Percentiles rank a stretch among this genome's conserved stretches.
Evolutionary conservation across 2,888 invertebrate genomes (phyloP).

Genomic region (Erebia aethiops): DNA sequence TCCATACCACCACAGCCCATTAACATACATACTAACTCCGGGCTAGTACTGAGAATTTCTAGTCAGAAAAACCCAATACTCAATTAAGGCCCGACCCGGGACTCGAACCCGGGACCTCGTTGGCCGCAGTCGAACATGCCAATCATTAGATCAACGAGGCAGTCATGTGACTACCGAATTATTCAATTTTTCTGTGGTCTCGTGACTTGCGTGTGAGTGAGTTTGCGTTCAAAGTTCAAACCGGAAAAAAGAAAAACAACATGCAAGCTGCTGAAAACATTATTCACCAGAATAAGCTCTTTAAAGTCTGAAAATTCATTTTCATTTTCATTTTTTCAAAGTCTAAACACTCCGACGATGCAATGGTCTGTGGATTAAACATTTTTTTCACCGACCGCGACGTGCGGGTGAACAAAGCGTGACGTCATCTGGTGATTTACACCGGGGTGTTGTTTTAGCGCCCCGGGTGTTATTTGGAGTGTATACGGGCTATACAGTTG

Average conservation of each 20-base stretch:
- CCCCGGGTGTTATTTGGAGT: conserved; percentile 13
- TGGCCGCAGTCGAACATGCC: no score
- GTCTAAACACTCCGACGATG: conserved; percentile 14
- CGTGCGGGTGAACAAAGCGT: conserved; percentile 31
- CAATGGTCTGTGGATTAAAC: conserved; percentile 39
- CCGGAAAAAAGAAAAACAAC: background rate
- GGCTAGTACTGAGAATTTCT: no score
- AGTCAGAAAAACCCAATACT: no score
- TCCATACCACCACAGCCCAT: no score
- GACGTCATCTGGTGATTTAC: conserved; percentile 36
- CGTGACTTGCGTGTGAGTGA: background rate
- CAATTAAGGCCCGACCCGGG: no score
- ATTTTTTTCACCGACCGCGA: conserved; percentile 29
- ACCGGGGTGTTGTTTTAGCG: conserved; percentile 26
- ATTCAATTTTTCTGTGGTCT: background rate
- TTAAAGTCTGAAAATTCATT: no score
- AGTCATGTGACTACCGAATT: background rate
- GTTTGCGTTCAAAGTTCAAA: background rate
- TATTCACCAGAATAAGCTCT: conserved; percentile 32
- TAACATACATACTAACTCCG: no score
- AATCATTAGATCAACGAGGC: no score
- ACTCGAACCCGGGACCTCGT: no score
- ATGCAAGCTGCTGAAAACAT: conserved; percentile 4
- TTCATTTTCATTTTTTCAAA: no score
- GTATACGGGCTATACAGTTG: conserved; percentile 1